Conservation (phyloP, 1,140 invertebrate genomes). For the Protaetia brevitarsis region DNA sequence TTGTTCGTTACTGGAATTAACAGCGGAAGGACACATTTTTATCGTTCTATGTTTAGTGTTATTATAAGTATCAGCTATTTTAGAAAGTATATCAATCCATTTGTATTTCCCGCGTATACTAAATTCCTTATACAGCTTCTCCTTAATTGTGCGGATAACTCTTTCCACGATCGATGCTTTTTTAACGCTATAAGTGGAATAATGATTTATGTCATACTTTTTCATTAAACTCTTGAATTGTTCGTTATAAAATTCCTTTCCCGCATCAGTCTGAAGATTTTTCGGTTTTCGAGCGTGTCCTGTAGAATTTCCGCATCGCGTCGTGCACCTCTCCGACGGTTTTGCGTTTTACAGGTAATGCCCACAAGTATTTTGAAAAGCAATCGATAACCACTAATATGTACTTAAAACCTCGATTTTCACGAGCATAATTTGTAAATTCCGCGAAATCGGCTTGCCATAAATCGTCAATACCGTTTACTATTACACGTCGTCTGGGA, state of each 20-base stretch:
- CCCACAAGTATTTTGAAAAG: constrained; percentile 44
- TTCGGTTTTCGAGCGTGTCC: constrained; percentile 26
- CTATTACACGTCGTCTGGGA: constrained; percentile 40
- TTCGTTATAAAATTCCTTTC: constrained; percentile 40
- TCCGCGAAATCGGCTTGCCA: constrained; percentile 38
- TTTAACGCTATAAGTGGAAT: constrained; percentile 29
- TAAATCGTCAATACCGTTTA: constrained; percentile 39
- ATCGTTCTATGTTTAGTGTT: constrained; percentile 33
- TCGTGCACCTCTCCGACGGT: not conserved
- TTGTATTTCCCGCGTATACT: constrained; percentile 40
- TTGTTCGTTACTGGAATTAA: constrained; percentile 26
- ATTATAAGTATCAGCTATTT: constrained; percentile 28
- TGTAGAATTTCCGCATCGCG: not conserved
- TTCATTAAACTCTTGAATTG: constrained; percentile 25
- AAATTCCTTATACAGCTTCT: constrained; percentile 45
- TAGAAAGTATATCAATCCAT: constrained; percentile 41
- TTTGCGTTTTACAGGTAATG: constrained; percentile 41
- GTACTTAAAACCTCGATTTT: constrained; percentile 40
- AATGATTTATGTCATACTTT: constrained; percentile 32
- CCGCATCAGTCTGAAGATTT: constrained; percentile 41
- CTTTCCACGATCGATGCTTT: constrained; percentile 34
- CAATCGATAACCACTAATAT: constrained; percentile 42
- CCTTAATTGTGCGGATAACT: constrained; percentile 42
- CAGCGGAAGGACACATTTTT: constrained; percentile 30
- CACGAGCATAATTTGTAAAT: constrained; percentile 26